Evolutionary conservation across 2,113 vertebrate species (phyloP).

Genomic region (Syrrhaptes paradoxus): DNA sequence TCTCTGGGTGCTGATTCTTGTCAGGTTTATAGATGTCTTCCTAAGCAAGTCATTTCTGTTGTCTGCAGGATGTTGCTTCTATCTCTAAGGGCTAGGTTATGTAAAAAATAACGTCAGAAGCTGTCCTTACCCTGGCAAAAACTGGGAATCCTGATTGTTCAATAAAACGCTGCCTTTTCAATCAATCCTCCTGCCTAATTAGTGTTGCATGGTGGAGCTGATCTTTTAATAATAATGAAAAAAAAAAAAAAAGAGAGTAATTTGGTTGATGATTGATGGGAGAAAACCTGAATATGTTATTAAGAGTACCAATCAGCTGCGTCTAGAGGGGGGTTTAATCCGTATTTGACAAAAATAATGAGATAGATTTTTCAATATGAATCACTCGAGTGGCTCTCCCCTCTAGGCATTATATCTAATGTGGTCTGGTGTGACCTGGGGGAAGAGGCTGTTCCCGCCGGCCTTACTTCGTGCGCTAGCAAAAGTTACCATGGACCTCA

Average conservation of each 20-base stretch:
- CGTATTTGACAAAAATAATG: not conserved
- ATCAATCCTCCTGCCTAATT: constrained; percentile 22
- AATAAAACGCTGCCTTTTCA: not conserved
- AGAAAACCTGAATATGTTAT: not conserved
- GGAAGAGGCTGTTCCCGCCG: not conserved
- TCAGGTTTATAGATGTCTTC: constrained; percentile 73
- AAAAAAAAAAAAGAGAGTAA: not conserved
- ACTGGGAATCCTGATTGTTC: not conserved
- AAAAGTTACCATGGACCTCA: not conserved
- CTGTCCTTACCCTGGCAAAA: constrained; percentile 35
- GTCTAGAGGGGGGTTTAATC: not conserved
- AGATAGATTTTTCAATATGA: not conserved
- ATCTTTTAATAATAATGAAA: constrained; percentile 27
- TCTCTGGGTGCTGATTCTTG: constrained; percentile 69
- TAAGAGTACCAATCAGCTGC: not conserved
- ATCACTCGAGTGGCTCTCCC: not conserved
- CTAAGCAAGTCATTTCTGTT: constrained; percentile 61
- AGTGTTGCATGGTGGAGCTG: constrained; percentile 4
- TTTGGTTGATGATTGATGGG: constrained; percentile 22
- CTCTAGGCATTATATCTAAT: not conserved
- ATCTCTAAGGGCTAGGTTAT: constrained; percentile 49
- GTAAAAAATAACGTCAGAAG: constrained; percentile 61
- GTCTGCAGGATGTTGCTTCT: constrained; percentile 68
- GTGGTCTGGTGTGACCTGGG: not conserved
- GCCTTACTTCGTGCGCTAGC: not conserved